Evolutionary conservation across 2,113 vertebrate genomes (phyloP).

Genomic region (Sclerurus mexicanus): DNA sequence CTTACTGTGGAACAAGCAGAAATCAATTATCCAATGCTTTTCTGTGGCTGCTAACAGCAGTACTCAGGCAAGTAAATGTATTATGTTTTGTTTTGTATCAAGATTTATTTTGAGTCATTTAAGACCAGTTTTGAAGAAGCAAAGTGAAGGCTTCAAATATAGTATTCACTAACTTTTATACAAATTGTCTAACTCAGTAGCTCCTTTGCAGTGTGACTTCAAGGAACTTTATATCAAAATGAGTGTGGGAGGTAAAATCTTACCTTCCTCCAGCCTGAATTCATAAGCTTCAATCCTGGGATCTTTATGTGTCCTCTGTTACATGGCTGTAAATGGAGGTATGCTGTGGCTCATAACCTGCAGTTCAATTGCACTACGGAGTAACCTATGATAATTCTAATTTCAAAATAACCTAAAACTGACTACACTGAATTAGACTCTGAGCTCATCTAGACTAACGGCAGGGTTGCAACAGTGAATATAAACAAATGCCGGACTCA

Average conservation of each 20-base stretch:
- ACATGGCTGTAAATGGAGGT: background rate
- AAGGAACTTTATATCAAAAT: background rate
- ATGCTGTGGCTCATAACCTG: background rate
- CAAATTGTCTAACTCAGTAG: background rate
- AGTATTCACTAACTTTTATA: background rate
- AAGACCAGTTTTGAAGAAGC: background rate
- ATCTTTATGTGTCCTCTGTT: background rate
- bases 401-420: background rate
- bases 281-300: background rate
- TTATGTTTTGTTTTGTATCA: background rate
- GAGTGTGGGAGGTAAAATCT: background rate
- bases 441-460: background rate
- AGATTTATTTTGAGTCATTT: background rate
- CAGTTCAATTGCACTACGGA: background rate
- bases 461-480: background rate
- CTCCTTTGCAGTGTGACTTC: background rate
- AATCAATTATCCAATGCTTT: background rate
- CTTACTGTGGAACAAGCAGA: background rate
- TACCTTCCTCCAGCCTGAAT: background rate
- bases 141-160: background rate
- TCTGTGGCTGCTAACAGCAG: background rate
- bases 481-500: accelerated
- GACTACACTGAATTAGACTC: background rate
- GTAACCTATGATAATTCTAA: background rate
- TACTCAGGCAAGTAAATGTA: background rate